Evolutionary conservation across 30 jellyfish, hydroid and myxozoan genomes (phyloP).

Genomic region (Haliclystus octoradiatus): DNA sequence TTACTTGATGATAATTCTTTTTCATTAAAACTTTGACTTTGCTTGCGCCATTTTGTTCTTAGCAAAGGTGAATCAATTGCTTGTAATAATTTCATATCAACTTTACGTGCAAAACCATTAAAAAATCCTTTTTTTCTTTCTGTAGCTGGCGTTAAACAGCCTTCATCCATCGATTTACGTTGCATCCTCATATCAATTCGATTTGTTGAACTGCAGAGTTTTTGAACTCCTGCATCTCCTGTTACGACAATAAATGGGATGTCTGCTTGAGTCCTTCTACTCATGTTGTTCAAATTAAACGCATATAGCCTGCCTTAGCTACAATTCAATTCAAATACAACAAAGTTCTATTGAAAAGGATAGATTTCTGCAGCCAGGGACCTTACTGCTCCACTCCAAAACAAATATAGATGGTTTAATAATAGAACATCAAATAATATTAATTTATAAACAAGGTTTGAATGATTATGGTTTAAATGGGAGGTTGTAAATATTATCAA

Average conservation of each 20-base stretch:
- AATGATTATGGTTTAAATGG: no score
- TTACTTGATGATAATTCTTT: not conserved
- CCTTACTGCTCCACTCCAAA: no score
- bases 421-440: no score
- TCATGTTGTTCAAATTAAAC: no score
- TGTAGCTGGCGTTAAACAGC: not conserved
- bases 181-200: not conserved
- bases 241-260: not conserved
- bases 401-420: no score
- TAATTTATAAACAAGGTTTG: no score
- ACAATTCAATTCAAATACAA: no score
- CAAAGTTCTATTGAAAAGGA: no score
- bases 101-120: constrained; percentile 37
- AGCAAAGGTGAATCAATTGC: constrained; percentile 54
- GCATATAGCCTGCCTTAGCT: no score
- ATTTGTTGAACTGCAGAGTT: not conserved
- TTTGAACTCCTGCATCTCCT: not conserved
- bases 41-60: constrained; percentile 36
- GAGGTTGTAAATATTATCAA: no score
- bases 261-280: no score
- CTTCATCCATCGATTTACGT: not conserved
- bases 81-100: constrained; percentile 33
- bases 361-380: no score
- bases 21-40: not conserved
- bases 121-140: constrained; percentile 27